Evolutionary conservation across 2,113 vertebrate genomes (phyloP), one percentile per base, ranked within the genome.

Genomic region (Calonectris borealis): DNA sequence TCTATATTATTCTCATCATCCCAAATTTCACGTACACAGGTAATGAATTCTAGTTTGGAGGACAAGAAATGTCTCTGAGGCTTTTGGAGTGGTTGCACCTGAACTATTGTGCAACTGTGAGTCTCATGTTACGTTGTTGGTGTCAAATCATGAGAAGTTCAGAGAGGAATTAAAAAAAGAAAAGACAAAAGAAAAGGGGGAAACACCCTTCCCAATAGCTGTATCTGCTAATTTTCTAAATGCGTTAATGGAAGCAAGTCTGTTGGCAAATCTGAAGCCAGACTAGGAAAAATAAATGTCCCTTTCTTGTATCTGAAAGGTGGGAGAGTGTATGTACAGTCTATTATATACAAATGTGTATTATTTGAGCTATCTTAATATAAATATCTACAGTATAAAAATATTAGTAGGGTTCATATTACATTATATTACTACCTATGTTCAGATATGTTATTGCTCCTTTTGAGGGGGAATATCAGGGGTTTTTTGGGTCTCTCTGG

Each of bases 61-160:
- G 16, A 54, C 0, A 13, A 19, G 44, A 54, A 51, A 58, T 0
- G 0, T 62, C 40, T 38, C 62, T 40, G 36, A 80, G 75, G 49
- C 57, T 77, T 93, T 86, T 90, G 76, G 80, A 58, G 70, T 73
- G 14, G 40, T 66, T 90, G 51, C 26, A n/a, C 49, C 11, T 77
- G 21, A 75, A 77, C 49, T 64, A 1, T 52, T 92, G 58, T 73
- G 51, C 36, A 83, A 27, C 46, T 65, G 16, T 68, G 86, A 69
- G 48, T 46, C 40, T 60, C 2, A 1, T 29, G 20, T 65, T 70
- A 66, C 4, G 24, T 24, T 52, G n/a, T 29, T 72, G 36, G 32
- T 46, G 29, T 81, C 69, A 77, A 75, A 77, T 55, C 75, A 31
- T 1, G 55, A 71, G 49, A 84, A 62, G 46, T 72, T 86, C 52